phyloP scores from a whole-genome alignment of 1,140 invertebrate species.

The Leptonema lineaticorne region DNA sequence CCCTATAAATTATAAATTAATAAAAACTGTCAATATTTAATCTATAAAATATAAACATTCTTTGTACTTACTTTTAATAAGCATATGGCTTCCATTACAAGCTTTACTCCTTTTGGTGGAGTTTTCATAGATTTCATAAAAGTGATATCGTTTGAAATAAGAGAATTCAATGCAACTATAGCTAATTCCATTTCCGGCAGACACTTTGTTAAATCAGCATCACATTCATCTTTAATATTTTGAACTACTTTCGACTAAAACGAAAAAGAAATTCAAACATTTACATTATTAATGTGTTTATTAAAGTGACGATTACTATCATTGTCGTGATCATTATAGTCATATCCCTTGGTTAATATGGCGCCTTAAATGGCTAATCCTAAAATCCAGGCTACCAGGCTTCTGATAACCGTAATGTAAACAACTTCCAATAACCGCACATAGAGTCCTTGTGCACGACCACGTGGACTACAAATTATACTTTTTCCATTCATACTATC shows the following conservation, averaged over 20 bases:
- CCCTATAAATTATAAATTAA: constrained; percentile 53
- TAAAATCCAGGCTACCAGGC: no score
- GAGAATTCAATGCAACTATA: constrained; percentile 83
- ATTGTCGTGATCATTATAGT: no score
- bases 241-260: constrained; percentile 69
- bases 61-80: constrained; percentile 76
- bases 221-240: constrained; percentile 94
- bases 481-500: no score
- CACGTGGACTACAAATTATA: no score
- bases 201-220: constrained; percentile 89
- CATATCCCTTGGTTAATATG: no score
- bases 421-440: no score
- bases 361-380: no score
- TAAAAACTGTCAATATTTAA: constrained; percentile 9
- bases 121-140: constrained; percentile 97
- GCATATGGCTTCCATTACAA: constrained; percentile 96
- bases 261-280: constrained; percentile 11
- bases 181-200: constrained; percentile 92
- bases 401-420: no score
- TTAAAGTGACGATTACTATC: no score
- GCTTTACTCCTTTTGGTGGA: constrained; percentile 88
- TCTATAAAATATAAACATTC: constrained; percentile 16
- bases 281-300: no score
- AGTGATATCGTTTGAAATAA: constrained; percentile 90
- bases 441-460: no score